Percentiles rank a stretch among this genome's conserved stretches.
Conservation (phyloP, 64 coral and sea anemone genomes). For the Montipora sp. region DNA sequence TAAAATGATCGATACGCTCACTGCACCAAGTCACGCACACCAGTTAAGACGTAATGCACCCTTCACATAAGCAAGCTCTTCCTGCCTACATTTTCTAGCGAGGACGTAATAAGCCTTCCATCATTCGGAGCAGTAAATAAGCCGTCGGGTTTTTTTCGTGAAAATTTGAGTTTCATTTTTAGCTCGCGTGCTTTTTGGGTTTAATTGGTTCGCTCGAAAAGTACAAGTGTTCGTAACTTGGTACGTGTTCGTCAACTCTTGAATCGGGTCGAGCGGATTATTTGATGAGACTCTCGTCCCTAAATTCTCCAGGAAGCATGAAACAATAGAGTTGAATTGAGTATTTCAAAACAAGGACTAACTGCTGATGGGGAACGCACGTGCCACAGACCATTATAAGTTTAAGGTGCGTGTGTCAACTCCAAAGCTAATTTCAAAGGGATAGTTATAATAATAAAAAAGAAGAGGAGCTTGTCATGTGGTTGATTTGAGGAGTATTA, state of each 20-base stretch:
- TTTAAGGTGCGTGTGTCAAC: neutral
- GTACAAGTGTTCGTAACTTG: neutral
- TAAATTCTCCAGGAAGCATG: neutral
- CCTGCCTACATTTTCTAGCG: constrained; percentile 48
- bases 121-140: too few species aligned
- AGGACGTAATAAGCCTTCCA: constrained; percentile 30
- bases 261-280: neutral
- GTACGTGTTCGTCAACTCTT: neutral
- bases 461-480: neutral
- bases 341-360: neutral
- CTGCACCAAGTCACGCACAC: constrained; percentile 22
- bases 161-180: neutral
- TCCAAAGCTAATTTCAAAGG: neutral
- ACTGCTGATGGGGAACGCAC: too few species aligned
- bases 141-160: neutral
- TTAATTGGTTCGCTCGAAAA: neutral
- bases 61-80: neutral
- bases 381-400: too few species aligned
- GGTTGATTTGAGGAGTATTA: neutral
- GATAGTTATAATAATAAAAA: neutral
- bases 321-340: constrained; percentile 28
- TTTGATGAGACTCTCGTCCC: constrained; percentile 3
- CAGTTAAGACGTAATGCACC: neutral
- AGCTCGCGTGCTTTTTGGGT: neutral
- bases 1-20: neutral